Percentiles rank a stretch among this genome's conserved stretches.
These are phyloP conservation scores for Morpho achilles DNA, from an alignment of 2,888 invertebrate genomes.

Conservation along the genomic window DNA sequence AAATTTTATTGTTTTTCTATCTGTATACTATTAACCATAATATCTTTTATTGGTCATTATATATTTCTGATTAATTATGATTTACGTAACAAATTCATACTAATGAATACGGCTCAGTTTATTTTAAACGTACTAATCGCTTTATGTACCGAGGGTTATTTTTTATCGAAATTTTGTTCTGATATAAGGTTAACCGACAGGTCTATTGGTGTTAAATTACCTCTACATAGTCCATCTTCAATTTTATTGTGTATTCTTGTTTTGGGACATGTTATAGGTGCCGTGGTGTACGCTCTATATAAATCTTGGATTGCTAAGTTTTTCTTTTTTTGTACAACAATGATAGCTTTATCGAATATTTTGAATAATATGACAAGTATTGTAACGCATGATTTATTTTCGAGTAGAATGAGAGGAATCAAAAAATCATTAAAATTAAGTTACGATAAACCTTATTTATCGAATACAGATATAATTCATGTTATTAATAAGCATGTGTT, in stretches of 20 bases:
- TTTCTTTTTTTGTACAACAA: too few relatives aligned
- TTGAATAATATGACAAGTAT: not conserved
- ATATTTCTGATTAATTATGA: too few relatives aligned
- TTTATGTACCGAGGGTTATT: not conserved
- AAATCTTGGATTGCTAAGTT: too few relatives aligned
- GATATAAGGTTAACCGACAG: not conserved
- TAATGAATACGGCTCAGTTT: not conserved
- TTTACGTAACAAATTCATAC: too few relatives aligned
- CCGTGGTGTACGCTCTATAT: too few relatives aligned
- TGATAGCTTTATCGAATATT: not conserved
- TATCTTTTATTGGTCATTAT: too few relatives aligned
- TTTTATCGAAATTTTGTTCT: not conserved
- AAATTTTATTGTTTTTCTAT: too few relatives aligned
- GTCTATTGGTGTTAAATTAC: not conserved
- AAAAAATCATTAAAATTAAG: conserved; percentile 3
- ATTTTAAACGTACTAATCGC: not conserved
- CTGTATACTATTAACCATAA: too few relatives aligned
- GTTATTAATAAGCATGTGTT: conserved; percentile 3
- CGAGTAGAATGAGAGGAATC: not conserved
- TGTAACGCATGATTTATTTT: not conserved
- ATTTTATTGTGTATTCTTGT: too few relatives aligned
- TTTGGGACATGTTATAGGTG: too few relatives aligned
- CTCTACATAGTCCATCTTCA: not conserved
- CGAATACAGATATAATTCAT: not conserved
- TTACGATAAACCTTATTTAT: not conserved